Percentiles rank a stretch among this genome's conserved stretches.
Evolutionary conservation across 2,888 invertebrate species (phyloP).

Genomic region (Calameuta filiformis): DNA sequence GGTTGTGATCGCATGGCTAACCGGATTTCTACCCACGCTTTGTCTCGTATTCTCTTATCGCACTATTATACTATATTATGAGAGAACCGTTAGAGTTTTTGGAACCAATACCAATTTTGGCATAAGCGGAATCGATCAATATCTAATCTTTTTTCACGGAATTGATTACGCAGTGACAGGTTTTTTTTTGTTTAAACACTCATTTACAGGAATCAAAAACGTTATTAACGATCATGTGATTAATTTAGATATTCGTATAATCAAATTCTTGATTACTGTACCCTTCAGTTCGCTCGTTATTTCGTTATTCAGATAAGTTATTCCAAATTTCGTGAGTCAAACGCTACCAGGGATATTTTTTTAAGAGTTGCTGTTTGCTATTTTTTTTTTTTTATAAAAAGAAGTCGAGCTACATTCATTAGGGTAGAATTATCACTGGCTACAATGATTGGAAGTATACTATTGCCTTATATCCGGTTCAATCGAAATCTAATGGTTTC

Average conservation of each 20-base stretch:
- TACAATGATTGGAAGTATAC: not conserved
- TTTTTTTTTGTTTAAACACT: not conserved
- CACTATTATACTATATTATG: not conserved
- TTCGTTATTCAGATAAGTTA: not conserved
- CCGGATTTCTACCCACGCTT: not conserved
- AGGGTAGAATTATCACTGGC: not conserved
- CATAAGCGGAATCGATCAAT: not conserved
- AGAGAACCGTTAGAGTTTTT: not conserved
- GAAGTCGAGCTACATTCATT: not conserved
- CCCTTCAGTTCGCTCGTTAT: not conserved
- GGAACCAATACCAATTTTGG: not conserved
- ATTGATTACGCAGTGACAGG: not conserved
- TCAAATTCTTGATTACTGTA: not conserved
- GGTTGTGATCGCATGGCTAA: not conserved
- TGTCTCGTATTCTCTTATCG: not conserved
- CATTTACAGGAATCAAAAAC: not conserved
- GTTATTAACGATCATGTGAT: not conserved
- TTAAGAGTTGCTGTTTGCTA: not conserved
- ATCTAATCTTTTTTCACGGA: not conserved
- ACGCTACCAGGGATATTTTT: not conserved
- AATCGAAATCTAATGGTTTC: not conserved
- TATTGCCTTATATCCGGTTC: not conserved
- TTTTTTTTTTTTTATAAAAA: not conserved
- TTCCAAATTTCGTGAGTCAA: not conserved
- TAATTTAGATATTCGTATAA: not conserved